Evolutionary conservation across 2,888 invertebrate species (phyloP), one percentile per base, ranked within the genome.

Genomic region (Drosophila macrothrix): DNA sequence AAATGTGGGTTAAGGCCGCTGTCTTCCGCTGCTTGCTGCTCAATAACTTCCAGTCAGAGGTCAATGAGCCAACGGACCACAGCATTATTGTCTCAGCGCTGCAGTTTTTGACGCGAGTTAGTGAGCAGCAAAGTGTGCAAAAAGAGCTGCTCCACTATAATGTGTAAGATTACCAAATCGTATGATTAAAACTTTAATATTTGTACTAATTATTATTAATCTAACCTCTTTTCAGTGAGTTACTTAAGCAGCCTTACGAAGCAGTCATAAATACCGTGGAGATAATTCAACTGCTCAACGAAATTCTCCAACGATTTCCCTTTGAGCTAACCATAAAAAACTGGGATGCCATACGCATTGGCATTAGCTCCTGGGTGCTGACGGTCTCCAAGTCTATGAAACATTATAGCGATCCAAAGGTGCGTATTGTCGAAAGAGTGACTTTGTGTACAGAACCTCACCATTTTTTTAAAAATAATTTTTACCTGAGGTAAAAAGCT

Each of bases 331-430:
- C 81, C 31, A 87, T 92, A 12, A 91, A 94, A 76, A 94, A 95
- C 82, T 97, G 97, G 97, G 97, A 97, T 94, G 95, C 96, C 90
- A 94, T 95, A 80, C 94, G 96, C 78, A 95, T 97, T 91, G 94
- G 95, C 63, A 93, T 96, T 37, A 95, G 95, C 70, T 95, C 96
- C 22, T 96, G 97, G 95, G 94, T 95, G 50, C 83, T 94, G 91
- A 94, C 91, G 94, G 94, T 80, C 80, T 95, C 82, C 88, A 92
- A 91, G 93, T 93, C 92, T 29, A 77, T 92, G 74, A 67, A 92
- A 25, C 74, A 92, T 71, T 94, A 94, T 91, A 91, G 91, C 52
- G 93, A 94, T 78, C 92, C 94, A 56, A 95, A 95, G 94, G 96
- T 96, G 76, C 68, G 67, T 46, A 41, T 25, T n/a, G 1, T 25